phyloP scores from a whole-genome alignment of 2,113 vertebrate genomes.

The Podarcis raffonei region DNA sequence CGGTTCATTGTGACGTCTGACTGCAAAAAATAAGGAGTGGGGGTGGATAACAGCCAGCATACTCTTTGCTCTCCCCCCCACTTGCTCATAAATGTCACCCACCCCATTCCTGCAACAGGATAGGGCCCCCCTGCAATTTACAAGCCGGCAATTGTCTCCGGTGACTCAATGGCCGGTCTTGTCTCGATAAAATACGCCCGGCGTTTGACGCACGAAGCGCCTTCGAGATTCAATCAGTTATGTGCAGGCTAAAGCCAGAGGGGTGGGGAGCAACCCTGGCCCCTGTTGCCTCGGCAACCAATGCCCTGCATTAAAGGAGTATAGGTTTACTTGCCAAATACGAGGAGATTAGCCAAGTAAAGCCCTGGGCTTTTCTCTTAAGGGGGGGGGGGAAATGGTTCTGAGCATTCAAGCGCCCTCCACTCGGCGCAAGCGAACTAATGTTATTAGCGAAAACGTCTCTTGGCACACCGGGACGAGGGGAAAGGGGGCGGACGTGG shows the following conservation, averaged over 20 bases:
- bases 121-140: background rate
- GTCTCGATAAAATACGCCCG: constrained; percentile 62
- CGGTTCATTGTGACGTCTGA: too few species aligned
- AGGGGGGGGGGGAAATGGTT: constrained; percentile 66
- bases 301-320: constrained; percentile 78
- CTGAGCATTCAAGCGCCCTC: constrained; percentile 74
- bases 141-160: constrained; percentile 43
- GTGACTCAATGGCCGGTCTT: constrained; percentile 67
- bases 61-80: background rate
- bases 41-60: too few species aligned
- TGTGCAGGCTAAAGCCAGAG: constrained; percentile 64
- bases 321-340: constrained; percentile 78
- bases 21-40: background rate
- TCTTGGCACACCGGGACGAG: constrained; percentile 69
- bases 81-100: background rate
- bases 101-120: background rate
- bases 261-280: constrained; percentile 52
- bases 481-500: constrained; percentile 54
- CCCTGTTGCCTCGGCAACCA: constrained; percentile 84
- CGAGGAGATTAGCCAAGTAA: constrained; percentile 71
- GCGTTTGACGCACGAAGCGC: constrained; percentile 69
- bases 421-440: constrained; percentile 71
- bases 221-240: constrained; percentile 77
- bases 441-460: constrained; percentile 78
- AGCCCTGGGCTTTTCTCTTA: constrained; percentile 63